These are phyloP conservation scores for Myiagra hebetior DNA, from an alignment of 2,113 vertebrate species.

Conservation along the genomic window DNA sequence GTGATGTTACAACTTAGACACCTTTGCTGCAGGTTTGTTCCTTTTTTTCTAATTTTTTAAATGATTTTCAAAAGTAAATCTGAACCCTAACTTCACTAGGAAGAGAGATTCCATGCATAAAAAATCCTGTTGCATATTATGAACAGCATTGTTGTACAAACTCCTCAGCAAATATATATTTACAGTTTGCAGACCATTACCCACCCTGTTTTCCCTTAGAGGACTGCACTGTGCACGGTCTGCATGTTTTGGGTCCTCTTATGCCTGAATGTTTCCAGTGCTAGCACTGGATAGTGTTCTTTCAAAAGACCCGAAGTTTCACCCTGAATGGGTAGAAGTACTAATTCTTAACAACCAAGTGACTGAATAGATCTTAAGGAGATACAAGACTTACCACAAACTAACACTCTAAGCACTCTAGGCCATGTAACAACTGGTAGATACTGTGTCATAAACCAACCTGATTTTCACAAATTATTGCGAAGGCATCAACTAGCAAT, in stretches of 20 bases:
- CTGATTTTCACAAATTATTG: not conserved
- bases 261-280: not conserved
- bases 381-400: not conserved
- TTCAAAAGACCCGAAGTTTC: not conserved
- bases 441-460: not conserved
- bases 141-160: not conserved
- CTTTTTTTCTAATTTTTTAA: not conserved
- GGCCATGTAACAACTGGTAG: not conserved
- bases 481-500: not conserved
- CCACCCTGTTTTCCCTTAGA: not conserved
- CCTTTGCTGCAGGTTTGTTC: not conserved
- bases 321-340: not conserved
- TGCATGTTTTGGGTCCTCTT: not conserved
- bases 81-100: not conserved
- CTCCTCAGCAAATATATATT: not conserved
- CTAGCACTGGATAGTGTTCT: not conserved
- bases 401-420: not conserved
- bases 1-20: not conserved
- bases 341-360: not conserved
- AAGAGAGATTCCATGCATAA: not conserved
- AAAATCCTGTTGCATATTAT: not conserved
- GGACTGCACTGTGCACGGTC: accelerated
- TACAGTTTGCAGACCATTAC: not conserved
- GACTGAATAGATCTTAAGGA: not conserved
- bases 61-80: not conserved